Conservation (phyloP, 2,797 vertebrate species). For the Garrulus glandarius region DNA sequence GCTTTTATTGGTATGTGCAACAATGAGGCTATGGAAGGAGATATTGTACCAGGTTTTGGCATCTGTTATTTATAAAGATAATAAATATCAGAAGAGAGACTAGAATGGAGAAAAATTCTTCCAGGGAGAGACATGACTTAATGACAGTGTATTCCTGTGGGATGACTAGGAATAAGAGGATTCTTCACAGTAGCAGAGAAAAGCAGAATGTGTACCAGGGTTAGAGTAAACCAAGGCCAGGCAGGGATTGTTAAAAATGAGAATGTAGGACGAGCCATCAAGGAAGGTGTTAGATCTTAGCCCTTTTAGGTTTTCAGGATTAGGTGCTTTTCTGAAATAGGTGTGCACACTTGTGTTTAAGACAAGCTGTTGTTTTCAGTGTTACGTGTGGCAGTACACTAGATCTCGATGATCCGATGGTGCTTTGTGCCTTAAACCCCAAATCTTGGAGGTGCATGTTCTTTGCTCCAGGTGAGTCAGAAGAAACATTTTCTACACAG, state of each 20-base stretch:
- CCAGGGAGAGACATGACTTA: neutral
- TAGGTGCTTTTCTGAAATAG: neutral
- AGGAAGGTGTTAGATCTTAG: neutral
- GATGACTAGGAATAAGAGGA: neutral
- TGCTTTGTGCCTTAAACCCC: neutral
- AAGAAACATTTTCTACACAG: neutral
- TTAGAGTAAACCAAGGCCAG: neutral
- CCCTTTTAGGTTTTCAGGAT: neutral
- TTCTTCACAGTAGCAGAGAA: neutral
- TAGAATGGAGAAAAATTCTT: neutral
- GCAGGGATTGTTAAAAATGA: neutral
- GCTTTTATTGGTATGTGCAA: neutral
- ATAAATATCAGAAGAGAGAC: neutral
- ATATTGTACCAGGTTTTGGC: neutral
- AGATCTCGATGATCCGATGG: neutral
- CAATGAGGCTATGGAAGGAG: neutral
- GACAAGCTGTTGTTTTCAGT: neutral
- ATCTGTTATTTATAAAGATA: neutral
- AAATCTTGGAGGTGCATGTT: neutral
- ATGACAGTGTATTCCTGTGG: neutral
- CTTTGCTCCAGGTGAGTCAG: neutral
- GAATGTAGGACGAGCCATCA: neutral
- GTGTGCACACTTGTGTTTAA: accelerated
- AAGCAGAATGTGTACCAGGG: neutral
- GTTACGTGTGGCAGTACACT: neutral